These are phyloP conservation scores for Peromyscus aztecus DNA, from an alignment of 2,797 vertebrate genomes.

Conservation along the genomic window DNA sequence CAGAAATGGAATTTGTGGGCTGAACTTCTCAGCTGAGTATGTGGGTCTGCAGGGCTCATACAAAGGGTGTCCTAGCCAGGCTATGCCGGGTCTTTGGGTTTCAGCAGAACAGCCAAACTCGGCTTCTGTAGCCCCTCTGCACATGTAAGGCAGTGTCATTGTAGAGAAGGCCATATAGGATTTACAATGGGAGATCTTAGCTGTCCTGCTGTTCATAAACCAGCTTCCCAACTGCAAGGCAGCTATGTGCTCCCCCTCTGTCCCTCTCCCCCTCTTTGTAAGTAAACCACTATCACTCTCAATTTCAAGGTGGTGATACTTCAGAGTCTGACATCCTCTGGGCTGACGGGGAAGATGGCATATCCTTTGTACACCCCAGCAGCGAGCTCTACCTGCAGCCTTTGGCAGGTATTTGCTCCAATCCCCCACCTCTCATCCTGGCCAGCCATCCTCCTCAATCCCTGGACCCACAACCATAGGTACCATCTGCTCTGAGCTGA, in stretches of 20 bases:
- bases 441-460: not conserved
- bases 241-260: not conserved
- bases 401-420: constrained; percentile 91
- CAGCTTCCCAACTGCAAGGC: not conserved
- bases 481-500: not conserved
- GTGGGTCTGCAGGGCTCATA: not conserved
- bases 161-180: not conserved
- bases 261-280: not conserved
- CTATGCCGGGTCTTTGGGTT: not conserved
- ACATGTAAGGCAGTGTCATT: not conserved
- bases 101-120: not conserved
- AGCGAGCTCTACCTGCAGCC: constrained; percentile 95
- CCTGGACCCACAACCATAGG: not conserved
- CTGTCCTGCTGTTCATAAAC: not conserved
- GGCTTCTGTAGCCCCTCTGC: not conserved
- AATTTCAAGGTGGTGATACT: constrained; percentile 90
- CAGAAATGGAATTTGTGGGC: constrained; percentile 33
- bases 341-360: constrained; percentile 92
- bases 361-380: constrained; percentile 94
- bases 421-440: not conserved
- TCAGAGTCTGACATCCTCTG: constrained; percentile 91
- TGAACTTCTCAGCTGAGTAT: not conserved
- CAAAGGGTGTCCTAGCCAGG: not conserved
- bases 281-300: constrained; percentile 58
- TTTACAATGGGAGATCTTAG: not conserved